Percentiles rank a stretch among this genome's conserved stretches.
These are phyloP conservation scores for Tenthredo notha DNA, from an alignment of 2,888 invertebrate species.

Conservation along the genomic window DNA sequence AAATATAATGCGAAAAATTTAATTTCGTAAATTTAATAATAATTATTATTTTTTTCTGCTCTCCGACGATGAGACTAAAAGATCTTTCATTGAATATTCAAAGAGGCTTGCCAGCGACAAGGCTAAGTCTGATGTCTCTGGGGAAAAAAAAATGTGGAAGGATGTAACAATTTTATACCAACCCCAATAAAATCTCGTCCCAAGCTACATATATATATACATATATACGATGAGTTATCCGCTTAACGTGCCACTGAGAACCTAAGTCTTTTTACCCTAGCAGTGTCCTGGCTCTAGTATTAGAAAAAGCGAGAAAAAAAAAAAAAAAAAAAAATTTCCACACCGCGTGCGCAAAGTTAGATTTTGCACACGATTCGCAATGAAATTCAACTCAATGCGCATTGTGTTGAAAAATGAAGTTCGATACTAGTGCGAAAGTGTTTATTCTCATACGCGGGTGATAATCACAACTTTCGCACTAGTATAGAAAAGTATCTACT, in stretches of 20 bases:
- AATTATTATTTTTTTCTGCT: not conserved
- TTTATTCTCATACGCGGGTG: too few relatives aligned
- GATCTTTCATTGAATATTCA: slow-evolving; percentile 5
- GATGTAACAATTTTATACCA: slow-evolving; percentile 24
- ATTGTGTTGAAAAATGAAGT: too few relatives aligned
- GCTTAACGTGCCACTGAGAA: slow-evolving; percentile 4
- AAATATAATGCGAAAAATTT: not conserved
- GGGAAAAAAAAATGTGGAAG: not conserved
- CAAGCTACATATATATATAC: not conserved
- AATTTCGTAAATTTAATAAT: not conserved
- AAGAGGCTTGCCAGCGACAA: slow-evolving; percentile 3
- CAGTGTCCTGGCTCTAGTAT: not conserved
- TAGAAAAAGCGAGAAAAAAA: not conserved
- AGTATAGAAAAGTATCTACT: too few relatives aligned
- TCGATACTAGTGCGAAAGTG: too few relatives aligned
- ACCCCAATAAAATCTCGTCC: slow-evolving; percentile 25
- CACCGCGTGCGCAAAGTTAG: too few relatives aligned
- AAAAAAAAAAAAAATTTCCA: too few relatives aligned
- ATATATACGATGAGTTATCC: slow-evolving; percentile 3
- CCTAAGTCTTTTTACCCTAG: not conserved
- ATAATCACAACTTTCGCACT: too few relatives aligned
- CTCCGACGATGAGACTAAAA: not conserved
- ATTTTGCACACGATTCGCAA: too few relatives aligned
- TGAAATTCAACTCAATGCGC: too few relatives aligned
- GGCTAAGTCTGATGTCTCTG: slow-evolving; percentile 1